Base-by-base conservation (phyloP, 2,888 invertebrate genomes). In the Nematopogon swammerdamellus region DNA sequence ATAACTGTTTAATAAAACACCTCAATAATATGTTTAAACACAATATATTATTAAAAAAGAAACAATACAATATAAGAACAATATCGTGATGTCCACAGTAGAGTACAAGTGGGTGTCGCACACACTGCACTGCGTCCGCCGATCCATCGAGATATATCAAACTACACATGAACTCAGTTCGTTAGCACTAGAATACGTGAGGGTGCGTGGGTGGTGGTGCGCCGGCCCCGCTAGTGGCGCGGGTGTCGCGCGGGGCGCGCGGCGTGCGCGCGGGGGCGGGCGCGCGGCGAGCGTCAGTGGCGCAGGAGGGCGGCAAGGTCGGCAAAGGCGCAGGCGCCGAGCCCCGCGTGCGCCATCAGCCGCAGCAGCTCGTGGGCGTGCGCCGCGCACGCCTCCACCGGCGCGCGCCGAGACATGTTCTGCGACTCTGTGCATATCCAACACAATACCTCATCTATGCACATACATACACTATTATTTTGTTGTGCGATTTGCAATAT, bases 271-370 rank as follows among this genome's bases (percentile, higher is more conserved):
- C 29, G 47, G 36, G 47, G 48, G 52, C 43, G 52, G 45, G 45
- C 55, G 18, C 47, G 60, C 62, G 57, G 53, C 44, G 56, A 61
- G 62, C 62, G 72, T 84, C 85, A 86, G 85, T 85, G 85, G 59
- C 84, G 83, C 73, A 90, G 84, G 67, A 91, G 85, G 72, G 92
- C 91, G 63, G 89, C 86, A 64, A 96, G 87, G 76, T 91, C 92
- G 63, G 95, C 92, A 81, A 97, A 97, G 71, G 96, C 97, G 85
- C 95, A 94, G 53, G 95, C 89, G 63, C 96, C 96, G 57, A 97
- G 85, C 53, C 92, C 93, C 56, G 89, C 85, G 65, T 87, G 88
- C 56, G 95, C 89, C 94, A 97, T 96, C 64, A 95, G 83, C 58
- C 88, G 88, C 64, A 96, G 86, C 63, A 97, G 84, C 71, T 92